A percentile compares a stretch with the other conserved stretches of the same genome.
These are phyloP conservation scores for Idaea aversata DNA, from an alignment of 2,888 invertebrate genomes.

Conservation along the genomic window DNA sequence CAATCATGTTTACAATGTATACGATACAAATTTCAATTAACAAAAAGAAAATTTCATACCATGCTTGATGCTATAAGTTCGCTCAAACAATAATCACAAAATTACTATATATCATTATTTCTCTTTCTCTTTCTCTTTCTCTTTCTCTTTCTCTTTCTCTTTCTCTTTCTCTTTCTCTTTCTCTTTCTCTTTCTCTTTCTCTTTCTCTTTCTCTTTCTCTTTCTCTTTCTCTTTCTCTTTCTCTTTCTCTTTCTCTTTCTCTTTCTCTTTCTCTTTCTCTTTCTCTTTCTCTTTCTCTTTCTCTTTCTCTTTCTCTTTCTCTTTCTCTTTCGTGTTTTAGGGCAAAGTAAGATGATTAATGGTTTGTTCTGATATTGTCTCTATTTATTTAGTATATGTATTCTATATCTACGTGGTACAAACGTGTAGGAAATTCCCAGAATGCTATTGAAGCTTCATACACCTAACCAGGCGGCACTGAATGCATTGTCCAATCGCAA, in stretches of 20 bases:
- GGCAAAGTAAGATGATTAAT: neutral
- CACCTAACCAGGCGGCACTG: slow-evolving; percentile 19
- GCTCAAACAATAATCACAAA: too few relatives aligned
- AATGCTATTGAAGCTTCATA: slow-evolving; percentile 20
- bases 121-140: slow-evolving; percentile 15
- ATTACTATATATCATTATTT: neutral
- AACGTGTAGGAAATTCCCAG: slow-evolving; percentile 27
- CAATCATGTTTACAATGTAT: too few relatives aligned
- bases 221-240: slow-evolving; percentile 15
- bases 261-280: slow-evolving; percentile 15
- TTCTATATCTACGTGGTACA: slow-evolving; percentile 25
- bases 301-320: slow-evolving; percentile 15
- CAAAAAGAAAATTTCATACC: too few relatives aligned
- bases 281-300: slow-evolving; percentile 15
- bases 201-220: slow-evolving; percentile 15
- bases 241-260: slow-evolving; percentile 15
- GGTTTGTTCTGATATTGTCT: neutral
- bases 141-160: slow-evolving; percentile 15
- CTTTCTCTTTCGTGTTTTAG: neutral
- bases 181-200: slow-evolving; percentile 14
- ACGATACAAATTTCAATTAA: too few relatives aligned
- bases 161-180: slow-evolving; percentile 14
- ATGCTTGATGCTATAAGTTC: too few relatives aligned
- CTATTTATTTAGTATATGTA: slow-evolving; percentile 16
- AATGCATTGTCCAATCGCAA: slow-evolving; percentile 29